A percentile compares a stretch with the other conserved stretches of the same genome.
These are phyloP conservation scores for Anodontia alba DNA, from an alignment of 2,888 invertebrate genomes.

Conservation along the genomic window DNA sequence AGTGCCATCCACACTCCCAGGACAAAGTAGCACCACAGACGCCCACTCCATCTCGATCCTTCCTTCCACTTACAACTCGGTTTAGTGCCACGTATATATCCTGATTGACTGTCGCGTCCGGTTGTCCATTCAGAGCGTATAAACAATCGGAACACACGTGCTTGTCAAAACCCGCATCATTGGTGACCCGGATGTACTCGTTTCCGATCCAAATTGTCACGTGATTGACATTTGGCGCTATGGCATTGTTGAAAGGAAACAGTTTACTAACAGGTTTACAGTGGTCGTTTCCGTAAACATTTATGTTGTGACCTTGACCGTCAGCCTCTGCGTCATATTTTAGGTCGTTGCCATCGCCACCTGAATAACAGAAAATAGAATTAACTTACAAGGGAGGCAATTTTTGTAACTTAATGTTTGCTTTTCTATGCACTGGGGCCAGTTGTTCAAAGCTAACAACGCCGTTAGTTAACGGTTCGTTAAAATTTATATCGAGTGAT, in stretches of 20 bases:
- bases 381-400: too few relatives aligned
- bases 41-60: conserved; percentile 5
- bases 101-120: conserved; percentile 31
- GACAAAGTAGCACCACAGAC: conserved; percentile 22
- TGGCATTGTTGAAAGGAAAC: conserved; percentile 2
- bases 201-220: conserved; percentile 55
- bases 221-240: not conserved
- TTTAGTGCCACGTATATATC: conserved; percentile 25
- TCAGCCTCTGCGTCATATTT: conserved; percentile 47
- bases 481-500: too few relatives aligned
- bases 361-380: conserved; percentile 21
- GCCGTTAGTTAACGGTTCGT: too few relatives aligned
- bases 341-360: conserved; percentile 37
- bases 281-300: conserved; percentile 42
- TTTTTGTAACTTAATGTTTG: too few relatives aligned
- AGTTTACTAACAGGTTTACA: conserved; percentile 9
- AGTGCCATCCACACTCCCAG: conserved; percentile 22
- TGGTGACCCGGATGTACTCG: conserved; percentile 46
- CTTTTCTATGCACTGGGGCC: too few relatives aligned
- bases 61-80: not conserved
- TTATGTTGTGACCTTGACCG: conserved; percentile 24
- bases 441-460: too few relatives aligned
- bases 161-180: conserved; percentile 40
- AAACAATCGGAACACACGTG: conserved; percentile 42
- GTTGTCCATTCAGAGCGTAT: conserved; percentile 55